Evolutionary conservation across 2,888 invertebrate species (phyloP).

Genomic region (Leptopilina syphax): DNA sequence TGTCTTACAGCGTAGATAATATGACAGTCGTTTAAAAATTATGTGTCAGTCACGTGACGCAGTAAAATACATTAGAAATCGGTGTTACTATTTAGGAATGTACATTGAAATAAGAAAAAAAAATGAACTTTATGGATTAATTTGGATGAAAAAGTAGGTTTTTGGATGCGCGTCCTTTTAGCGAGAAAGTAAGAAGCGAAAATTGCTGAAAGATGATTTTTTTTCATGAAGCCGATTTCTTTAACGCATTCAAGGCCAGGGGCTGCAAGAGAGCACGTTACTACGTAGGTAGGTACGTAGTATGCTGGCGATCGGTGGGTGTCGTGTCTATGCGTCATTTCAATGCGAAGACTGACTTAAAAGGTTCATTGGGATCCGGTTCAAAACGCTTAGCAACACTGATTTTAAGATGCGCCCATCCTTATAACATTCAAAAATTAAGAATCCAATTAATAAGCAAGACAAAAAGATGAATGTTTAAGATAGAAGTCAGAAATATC

Average conservation of each 20-base stretch:
- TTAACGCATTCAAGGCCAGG: slow-evolving; percentile 62
- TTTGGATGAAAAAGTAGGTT: neutral
- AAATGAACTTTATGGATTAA: slow-evolving; percentile 1
- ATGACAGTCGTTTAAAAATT: slow-evolving; percentile 38
- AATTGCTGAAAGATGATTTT: neutral
- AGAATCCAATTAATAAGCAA: neutral
- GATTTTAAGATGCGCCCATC: slow-evolving; percentile 28
- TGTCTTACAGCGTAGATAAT: slow-evolving; percentile 31
- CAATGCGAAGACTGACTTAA: slow-evolving; percentile 57
- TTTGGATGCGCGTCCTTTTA: slow-evolving; percentile 1
- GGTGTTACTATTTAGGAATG: slow-evolving; percentile 33
- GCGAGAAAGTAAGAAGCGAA: slow-evolving; percentile 2
- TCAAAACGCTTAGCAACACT: slow-evolving; percentile 72
- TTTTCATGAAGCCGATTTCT: slow-evolving; percentile 27
- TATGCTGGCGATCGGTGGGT: slow-evolving; percentile 60
- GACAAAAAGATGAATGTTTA: slow-evolving; percentile 1
- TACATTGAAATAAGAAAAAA: neutral
- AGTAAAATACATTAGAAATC: slow-evolving; percentile 39
- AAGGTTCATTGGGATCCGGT: slow-evolving; percentile 58
- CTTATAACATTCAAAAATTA: slow-evolving; percentile 11
- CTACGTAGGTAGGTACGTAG: slow-evolving; percentile 63
- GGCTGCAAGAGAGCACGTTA: slow-evolving; percentile 64
- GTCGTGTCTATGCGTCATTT: slow-evolving; percentile 63
- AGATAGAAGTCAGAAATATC: slow-evolving; percentile 1
- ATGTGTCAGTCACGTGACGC: slow-evolving; percentile 39